Conservation (phyloP, 2,888 invertebrate genomes). For the Brassicogethes aeneus region DNA sequence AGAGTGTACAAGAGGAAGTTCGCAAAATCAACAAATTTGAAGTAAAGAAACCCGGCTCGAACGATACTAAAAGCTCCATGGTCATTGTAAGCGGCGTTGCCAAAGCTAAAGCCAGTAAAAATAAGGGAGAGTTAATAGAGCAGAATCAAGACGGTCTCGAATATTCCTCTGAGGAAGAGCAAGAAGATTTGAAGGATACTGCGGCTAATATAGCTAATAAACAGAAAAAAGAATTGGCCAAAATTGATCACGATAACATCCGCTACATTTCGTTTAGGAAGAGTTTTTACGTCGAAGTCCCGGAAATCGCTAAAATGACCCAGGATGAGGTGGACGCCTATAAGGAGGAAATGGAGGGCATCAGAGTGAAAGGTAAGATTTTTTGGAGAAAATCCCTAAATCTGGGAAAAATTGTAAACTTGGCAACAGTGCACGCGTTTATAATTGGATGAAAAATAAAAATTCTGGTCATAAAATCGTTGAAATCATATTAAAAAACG, state of each 20-base stretch:
- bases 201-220: slow-evolving; percentile 84
- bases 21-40: slow-evolving; percentile 69
- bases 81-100: slow-evolving; percentile 80
- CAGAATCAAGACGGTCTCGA: slow-evolving; percentile 97
- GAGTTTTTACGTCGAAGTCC: slow-evolving; percentile 95
- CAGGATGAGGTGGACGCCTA: slow-evolving; percentile 77
- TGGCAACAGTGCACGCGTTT: too few species aligned
- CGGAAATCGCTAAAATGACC: slow-evolving; percentile 89
- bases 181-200: slow-evolving; percentile 87
- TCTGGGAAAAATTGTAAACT: too few species aligned
- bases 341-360: slow-evolving; percentile 85
- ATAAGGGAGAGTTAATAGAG: slow-evolving; percentile 97
- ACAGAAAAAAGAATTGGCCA: slow-evolving; percentile 84
- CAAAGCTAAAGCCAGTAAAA: slow-evolving; percentile 65
- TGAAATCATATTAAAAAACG: too few species aligned
- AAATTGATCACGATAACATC: slow-evolving; percentile 83
- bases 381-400: too few species aligned
- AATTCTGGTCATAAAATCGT: not conserved
- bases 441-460: too few species aligned
- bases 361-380: slow-evolving; percentile 74
- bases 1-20: slow-evolving; percentile 75
- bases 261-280: slow-evolving; percentile 77
- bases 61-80: slow-evolving; percentile 47
- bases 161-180: slow-evolving; percentile 95
- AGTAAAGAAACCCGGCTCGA: slow-evolving; percentile 44